phyloP scores from a whole-genome alignment of 2,797 vertebrate species.

The Prionace glauca region DNA sequence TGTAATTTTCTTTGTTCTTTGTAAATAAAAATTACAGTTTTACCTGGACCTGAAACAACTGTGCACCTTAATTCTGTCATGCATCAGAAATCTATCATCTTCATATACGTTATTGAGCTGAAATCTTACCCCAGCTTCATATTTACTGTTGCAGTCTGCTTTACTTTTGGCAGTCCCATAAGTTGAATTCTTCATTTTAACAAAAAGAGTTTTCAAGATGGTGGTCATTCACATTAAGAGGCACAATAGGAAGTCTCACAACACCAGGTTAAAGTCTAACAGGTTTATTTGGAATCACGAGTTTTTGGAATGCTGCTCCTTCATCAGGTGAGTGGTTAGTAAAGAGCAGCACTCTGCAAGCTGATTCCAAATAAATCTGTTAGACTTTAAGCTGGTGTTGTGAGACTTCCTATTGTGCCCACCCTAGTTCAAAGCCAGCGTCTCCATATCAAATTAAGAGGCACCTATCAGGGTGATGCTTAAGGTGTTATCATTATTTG shows the following conservation, averaged over 20 bases:
- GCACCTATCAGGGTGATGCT: neutral
- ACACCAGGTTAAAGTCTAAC: too few species aligned
- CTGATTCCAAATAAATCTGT: too few species aligned
- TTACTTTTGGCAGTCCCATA: neutral
- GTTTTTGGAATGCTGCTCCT: too few species aligned
- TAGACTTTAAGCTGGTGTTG: too few species aligned
- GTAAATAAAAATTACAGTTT: neutral
- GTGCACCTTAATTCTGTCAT: neutral
- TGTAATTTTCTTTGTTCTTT: too few species aligned
- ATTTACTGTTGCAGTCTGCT: neutral
- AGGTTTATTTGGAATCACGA: too few species aligned
- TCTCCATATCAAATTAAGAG: neutral
- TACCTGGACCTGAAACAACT: neutral
- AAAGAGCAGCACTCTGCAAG: too few species aligned
- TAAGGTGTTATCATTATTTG: neutral
- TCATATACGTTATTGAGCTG: neutral
- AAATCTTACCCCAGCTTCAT: neutral
- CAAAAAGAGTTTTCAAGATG: neutral
- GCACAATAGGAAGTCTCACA: too few species aligned
- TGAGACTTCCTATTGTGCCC: too few species aligned
- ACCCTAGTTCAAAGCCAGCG: too few species aligned
- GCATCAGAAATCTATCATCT: neutral
- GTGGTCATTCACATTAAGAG: neutral
- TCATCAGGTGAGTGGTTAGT: too few species aligned
- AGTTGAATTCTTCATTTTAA: neutral